Conservation (phyloP, 2,113 vertebrate species). For the Gnathonemus echidnorhynchus region DNA sequence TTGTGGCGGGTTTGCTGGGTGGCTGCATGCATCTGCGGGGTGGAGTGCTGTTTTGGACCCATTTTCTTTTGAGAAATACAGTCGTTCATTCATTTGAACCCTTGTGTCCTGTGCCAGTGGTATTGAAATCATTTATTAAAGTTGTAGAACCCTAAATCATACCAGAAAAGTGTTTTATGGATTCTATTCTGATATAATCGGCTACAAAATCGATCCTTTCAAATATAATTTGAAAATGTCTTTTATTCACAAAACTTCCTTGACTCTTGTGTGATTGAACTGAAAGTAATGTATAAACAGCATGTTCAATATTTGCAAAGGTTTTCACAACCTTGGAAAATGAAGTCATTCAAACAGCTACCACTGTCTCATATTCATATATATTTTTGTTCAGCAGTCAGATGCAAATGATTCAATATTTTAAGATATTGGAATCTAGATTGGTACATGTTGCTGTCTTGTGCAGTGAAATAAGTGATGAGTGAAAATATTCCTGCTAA, state of each 20-base stretch:
- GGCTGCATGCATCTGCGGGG: background rate
- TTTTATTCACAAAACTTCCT: background rate
- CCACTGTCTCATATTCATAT: background rate
- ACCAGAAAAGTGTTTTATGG: background rate
- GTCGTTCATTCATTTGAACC: background rate
- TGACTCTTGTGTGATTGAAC: background rate
- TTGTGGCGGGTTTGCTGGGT: background rate
- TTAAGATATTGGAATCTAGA: background rate
- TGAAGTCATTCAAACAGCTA: background rate
- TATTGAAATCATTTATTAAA: background rate
- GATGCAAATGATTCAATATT: background rate
- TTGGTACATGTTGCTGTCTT: slow-evolving; percentile 13
- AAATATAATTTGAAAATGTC: background rate
- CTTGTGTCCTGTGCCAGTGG: background rate
- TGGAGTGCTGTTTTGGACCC: background rate
- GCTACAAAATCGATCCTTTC: background rate
- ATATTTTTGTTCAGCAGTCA: background rate
- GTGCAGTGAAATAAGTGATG: slow-evolving; percentile 31
- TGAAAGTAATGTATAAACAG: background rate
- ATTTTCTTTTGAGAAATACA: background rate
- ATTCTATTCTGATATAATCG: background rate
- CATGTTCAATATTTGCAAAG: background rate
- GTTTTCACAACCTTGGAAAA: background rate
- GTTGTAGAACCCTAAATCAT: background rate
- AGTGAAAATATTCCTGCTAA: slow-evolving; percentile 39